These are phyloP conservation scores for Motacilla tschutschensis DNA, from an alignment of 2,113 vertebrate genomes.

Conservation along the genomic window DNA sequence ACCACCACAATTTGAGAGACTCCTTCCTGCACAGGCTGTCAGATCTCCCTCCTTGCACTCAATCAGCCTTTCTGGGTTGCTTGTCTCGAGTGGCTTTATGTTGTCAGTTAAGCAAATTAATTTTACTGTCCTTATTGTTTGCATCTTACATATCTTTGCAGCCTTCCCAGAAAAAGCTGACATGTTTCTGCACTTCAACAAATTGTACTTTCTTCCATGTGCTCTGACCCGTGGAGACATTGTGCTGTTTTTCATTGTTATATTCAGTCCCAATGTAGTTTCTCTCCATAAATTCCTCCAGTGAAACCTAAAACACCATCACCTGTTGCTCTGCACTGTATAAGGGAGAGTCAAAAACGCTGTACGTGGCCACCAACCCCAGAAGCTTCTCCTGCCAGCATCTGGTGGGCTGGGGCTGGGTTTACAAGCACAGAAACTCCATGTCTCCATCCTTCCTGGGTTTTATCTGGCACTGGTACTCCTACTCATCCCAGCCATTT, in stretches of 20 bases:
- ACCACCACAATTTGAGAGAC: background rate
- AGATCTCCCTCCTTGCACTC: background rate
- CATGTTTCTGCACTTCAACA: background rate
- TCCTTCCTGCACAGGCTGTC: background rate
- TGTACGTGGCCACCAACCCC: fast-evolving
- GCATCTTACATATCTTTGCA: background rate
- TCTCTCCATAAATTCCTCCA: background rate
- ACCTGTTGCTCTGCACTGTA: background rate
- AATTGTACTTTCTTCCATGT: background rate
- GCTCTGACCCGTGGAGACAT: background rate
- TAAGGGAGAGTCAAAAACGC: background rate
- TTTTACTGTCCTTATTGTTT: background rate
- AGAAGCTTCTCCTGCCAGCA: background rate
- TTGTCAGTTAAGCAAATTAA: background rate
- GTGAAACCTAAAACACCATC: background rate
- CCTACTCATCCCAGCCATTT: background rate
- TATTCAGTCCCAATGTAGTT: background rate
- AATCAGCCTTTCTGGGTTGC: background rate
- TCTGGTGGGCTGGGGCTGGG: background rate
- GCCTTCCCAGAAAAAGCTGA: background rate
- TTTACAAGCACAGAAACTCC: background rate
- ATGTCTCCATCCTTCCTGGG: background rate
- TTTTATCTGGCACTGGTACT: background rate
- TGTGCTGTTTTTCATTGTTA: background rate
- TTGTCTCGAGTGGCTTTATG: background rate